phyloP scores from a whole-genome alignment of 2,797 vertebrate genomes.

The Mus caroli region DNA sequence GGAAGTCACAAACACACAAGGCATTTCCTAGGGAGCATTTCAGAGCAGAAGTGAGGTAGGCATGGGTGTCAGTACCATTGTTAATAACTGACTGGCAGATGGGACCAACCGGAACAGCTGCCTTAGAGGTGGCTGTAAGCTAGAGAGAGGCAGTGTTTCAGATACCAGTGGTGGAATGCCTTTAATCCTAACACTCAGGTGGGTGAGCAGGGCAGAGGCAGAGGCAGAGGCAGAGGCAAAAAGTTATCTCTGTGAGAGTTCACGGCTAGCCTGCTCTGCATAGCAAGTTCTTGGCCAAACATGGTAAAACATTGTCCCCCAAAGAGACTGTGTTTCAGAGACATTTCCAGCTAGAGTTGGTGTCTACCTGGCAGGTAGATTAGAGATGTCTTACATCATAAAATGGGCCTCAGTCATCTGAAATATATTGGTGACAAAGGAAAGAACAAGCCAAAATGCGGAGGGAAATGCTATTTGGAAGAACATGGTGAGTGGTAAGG shows the following conservation, averaged over 20 bases:
- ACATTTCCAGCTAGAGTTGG: neutral
- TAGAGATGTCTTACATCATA: neutral
- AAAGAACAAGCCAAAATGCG: neutral
- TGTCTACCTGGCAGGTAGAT: neutral
- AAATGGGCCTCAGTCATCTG: neutral
- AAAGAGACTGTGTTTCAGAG: neutral
- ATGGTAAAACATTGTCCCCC: neutral
- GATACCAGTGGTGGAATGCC: neutral
- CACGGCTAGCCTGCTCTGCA: neutral
- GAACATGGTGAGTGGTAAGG: neutral
- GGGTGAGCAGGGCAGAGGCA: neutral
- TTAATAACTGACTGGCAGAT: neutral
- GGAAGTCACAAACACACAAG: conserved; percentile 23
- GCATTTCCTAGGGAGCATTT: neutral
- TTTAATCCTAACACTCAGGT: neutral
- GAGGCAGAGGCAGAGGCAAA: neutral
- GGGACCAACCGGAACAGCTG: neutral
- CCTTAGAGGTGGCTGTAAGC: neutral
- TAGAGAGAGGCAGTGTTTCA: neutral
- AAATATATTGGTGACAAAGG: neutral
- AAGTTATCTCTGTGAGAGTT: neutral
- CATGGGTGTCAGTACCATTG: neutral
- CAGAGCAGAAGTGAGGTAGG: neutral
- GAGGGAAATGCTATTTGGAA: neutral
- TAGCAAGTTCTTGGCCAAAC: neutral